Evolutionary conservation across 2,113 vertebrate species (phyloP), one percentile per base, ranked within the genome.

Genomic region (Zootoca vivipara): DNA sequence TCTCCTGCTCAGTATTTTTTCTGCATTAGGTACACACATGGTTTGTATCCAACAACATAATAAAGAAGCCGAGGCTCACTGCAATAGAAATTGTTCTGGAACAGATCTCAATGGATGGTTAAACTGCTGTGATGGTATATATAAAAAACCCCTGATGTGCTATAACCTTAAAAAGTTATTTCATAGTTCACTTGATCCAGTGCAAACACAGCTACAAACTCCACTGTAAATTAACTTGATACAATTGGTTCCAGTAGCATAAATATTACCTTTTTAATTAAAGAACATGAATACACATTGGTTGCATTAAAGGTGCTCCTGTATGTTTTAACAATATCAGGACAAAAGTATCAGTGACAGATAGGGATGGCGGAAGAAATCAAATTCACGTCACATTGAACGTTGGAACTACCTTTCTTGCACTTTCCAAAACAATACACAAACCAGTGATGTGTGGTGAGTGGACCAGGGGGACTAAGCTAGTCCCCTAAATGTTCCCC

Each of bases 181-280:
- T 62, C 52, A 87, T 35, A 80, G 65, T 80, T 72, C 65, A 58
- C 42, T 87, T 80, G 42, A 62, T n/a, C 20, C 28, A 84, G 6
- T 72, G 42, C 65, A 83, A 70, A 70, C 8, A 16, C 46, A 24
- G 46, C 28, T 56, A 73, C n/a, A 74, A n/a, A 82, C 20, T 33
- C 7, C 20, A 40, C 30, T 33, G 18, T 12, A 73, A 74, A 87
- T 74, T 64, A 87, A 87, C 18, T 64, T 62, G 70, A 87, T 74
- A 42, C 33, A 4, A 33, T 64, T 30, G 62, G 52, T 64, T 73
- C 16, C 67, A 30, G 65, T 38, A 56, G 52, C 42, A 26, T 73
- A 56, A 84, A 72, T 74, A 16, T 30, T 74, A 46, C 33, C 28
- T 82, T 87, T 87, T 81, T 42, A 81, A 81, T 87, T 81, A 81